Evolutionary conservation across 2,113 vertebrate genomes (phyloP), one percentile per base, ranked within the genome.

Genomic region (Diglossa brunneiventris): DNA sequence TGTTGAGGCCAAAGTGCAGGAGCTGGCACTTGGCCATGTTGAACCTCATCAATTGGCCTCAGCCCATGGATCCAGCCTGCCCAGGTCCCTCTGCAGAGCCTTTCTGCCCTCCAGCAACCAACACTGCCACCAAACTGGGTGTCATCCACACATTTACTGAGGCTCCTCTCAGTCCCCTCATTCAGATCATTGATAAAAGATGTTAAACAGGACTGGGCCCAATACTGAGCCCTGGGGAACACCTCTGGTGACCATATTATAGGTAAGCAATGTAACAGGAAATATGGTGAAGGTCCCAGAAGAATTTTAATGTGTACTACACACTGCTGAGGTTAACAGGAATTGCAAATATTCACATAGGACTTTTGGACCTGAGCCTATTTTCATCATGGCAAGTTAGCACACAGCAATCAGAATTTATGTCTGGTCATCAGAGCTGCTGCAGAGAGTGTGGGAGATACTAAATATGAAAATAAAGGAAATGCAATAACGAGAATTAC

Each of bases 301-400:
- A 89, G 74, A 66, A 90, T 94, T 84, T 73, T 91, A 77, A 87
- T 33, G 21, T 46, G 46, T 46, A 49, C 75, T 92, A 26, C 10
- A 28, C 84, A 80, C 70, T 89, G 44, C 78, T 69, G 74, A 92
- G 90, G 82, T 94, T 94, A 95, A 95, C 84, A 89, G 35, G 89
- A 91, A 91, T 28, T 94, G 75, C 90, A 95, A 87, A 94, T 95
- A 88, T 61, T 93, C 91, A 84, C 83, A 81, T 1, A 91, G 75
- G 55, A 52, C 22, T 85, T 61, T 53, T 95, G 90, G 90, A 92
- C 75, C 55, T 9, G 12, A 85, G 87, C 78, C 91, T 84, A 37
- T 88, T 95, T 83, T 85, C 53, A 94, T 83, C 79, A 79, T 18
- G 46, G 58, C 77, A 70, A 69, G 67, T 66, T 80, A 95, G 85